Percentiles rank a stretch among this genome's conserved stretches.
phyloP scores from a whole-genome alignment of 2,797 vertebrate genomes.

The Falco peregrinus region DNA sequence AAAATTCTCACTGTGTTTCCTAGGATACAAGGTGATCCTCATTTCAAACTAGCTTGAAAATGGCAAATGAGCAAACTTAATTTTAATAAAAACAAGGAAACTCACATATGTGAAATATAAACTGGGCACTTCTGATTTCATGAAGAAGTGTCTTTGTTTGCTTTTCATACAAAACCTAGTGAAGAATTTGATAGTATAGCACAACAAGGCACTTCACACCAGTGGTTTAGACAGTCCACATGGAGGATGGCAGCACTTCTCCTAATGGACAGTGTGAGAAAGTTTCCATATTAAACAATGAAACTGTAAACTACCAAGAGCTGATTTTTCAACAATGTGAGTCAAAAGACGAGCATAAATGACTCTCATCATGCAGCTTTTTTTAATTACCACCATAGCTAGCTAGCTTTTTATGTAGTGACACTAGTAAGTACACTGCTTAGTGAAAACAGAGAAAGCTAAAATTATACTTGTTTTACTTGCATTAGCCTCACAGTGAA shows the following conservation, averaged over 20 bases:
- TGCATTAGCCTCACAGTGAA: background rate
- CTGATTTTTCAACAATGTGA: constrained; percentile 24
- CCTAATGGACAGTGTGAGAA: background rate
- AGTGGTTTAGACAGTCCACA: background rate
- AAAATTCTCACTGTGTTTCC: constrained; percentile 69
- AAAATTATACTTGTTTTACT: constrained; percentile 1
- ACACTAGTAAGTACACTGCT: background rate
- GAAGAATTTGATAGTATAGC: constrained; percentile 23
- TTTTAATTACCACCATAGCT: background rate
- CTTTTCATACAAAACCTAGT: constrained; percentile 59
- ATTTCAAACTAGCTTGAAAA: constrained; percentile 76
- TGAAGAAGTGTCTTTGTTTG: constrained; percentile 65
- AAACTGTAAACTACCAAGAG: background rate
- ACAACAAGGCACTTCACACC: background rate
- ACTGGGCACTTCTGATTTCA: constrained; percentile 62
- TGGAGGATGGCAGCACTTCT: background rate
- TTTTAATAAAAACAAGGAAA: constrained; percentile 79
- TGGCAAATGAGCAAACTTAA: constrained; percentile 76
- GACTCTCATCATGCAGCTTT: background rate
- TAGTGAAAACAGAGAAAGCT: background rate
- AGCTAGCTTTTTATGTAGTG: constrained; percentile 1
- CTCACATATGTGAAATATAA: constrained; percentile 72
- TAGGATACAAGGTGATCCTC: constrained; percentile 74
- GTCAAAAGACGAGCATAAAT: constrained; percentile 19
- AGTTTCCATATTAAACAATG: background rate